Conservation (phyloP, 2,888 invertebrate genomes). For the Catonia carolina region DNA sequence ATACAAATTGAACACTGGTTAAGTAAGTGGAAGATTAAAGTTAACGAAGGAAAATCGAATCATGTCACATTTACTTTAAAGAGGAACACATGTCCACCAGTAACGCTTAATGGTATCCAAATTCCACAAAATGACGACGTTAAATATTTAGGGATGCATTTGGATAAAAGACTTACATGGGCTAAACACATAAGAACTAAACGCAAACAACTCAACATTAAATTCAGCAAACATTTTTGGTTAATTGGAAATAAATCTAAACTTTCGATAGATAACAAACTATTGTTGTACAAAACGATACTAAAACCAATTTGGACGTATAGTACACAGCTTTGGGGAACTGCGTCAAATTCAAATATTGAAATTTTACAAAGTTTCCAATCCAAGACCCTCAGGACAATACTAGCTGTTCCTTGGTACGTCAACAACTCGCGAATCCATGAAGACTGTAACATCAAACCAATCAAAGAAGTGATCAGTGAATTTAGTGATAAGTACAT, state of each 20-base stretch:
- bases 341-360: conserved; percentile 1
- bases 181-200: conserved; percentile 15
- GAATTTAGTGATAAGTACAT: no score
- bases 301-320: conserved; percentile 17
- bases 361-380: conserved; percentile 14
- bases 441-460: no score
- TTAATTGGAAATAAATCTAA: conserved; percentile 15
- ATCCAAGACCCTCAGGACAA: no score
- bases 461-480: no score
- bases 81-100: no score
- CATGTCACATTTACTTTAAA: no score
- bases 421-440: no score
- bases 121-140: conserved; percentile 1
- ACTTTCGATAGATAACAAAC: conserved; percentile 10
- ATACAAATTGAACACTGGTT: no score
- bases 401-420: no score
- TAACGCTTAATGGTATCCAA: no score
- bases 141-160: conserved; percentile 19
- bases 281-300: conserved; percentile 6
- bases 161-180: conserved; percentile 21
- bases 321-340: conserved; percentile 9
- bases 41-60: no score
- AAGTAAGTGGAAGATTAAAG: no score
- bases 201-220: conserved; percentile 14
- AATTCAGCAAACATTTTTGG: conserved; percentile 27